A percentile compares a stretch with the other conserved stretches of the same genome.
phyloP scores from a whole-genome alignment of 2,888 invertebrate genomes.

The Tribolium freemani region DNA sequence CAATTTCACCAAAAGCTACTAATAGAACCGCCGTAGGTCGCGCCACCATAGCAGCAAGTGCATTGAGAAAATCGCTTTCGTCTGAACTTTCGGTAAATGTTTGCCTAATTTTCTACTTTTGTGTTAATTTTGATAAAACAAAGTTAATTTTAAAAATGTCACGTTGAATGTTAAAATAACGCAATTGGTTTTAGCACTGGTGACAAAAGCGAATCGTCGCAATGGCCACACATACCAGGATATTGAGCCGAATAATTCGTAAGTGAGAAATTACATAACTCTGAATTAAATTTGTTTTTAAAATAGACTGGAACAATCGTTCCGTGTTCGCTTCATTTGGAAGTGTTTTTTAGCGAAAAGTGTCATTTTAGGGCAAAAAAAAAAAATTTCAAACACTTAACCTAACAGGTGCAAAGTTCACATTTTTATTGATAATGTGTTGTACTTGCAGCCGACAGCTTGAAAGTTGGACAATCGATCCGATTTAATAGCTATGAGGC shows the following conservation, averaged over 20 bases:
- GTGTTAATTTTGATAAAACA: not conserved
- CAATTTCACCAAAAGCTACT: not conserved
- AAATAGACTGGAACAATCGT: constrained; percentile 50
- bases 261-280: constrained; percentile 63
- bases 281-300: constrained; percentile 49
- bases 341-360: not conserved
- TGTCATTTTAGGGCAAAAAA: not conserved
- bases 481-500: constrained; percentile 80
- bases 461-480: constrained; percentile 74
- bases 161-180: not conserved
- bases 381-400: constrained; percentile 2
- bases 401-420: constrained; percentile 35
- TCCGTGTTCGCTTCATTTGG: constrained; percentile 6
- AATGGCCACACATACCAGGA: constrained; percentile 65
- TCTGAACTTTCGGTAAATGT: not conserved
- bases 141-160: not conserved
- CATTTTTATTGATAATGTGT: constrained; percentile 22
- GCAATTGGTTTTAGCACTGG: not conserved
- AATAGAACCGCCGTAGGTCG: not conserved
- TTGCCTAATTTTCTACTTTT: not conserved
- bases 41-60: not conserved
- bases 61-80: not conserved
- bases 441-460: constrained; percentile 64
- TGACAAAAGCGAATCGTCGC: constrained; percentile 27
- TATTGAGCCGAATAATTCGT: constrained; percentile 64